Base-by-base conservation (phyloP, 23 tunicate genomes). In the Phallusia fumigata region DNA sequence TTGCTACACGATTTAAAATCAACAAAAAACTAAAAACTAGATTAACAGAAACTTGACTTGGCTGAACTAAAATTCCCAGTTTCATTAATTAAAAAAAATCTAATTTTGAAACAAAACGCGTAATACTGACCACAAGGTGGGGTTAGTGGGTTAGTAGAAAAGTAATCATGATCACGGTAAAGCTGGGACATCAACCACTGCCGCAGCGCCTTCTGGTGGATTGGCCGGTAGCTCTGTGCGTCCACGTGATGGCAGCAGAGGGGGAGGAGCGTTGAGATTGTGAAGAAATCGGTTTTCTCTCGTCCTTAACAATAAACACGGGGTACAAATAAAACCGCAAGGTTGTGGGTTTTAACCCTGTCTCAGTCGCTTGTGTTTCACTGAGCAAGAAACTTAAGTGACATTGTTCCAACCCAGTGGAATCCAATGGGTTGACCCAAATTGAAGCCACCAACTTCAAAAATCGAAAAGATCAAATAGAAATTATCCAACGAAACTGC, bases 261-360 rank as follows among this genome's bases (percentile, higher is more conserved):
- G 53, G 6, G 81, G 81, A 21, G 81, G 81, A 3, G 81, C 81
- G 36, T 77, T 77, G 6, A 35, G 58, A 77, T 77, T 77, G 36
- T 77, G 81, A 44, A 77, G 53, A 30, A 31, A 34, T 2, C 81
- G 53, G 30, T 36, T 45, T 40, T 40, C 81, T 19, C 58, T 32
- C 30, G 81, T 40, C 58, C 81, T 77, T n/a, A 35, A 15, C 58
- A 51, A 15, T 15, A 51, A 51, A 51, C 58, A 51, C 15, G 15
- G 15, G 15, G 58, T 51, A 13, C 58, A 51, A 51, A 51, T 51
- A 51, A 51, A 51, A 18, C 18, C 58, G n/a, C n/a, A n/a, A n/a
- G n/a, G n/a, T n/a, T n/a, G n/a, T n/a, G n/a, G n/a, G n/a, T n/a
- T n/a, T n/a, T n/a, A n/a, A n/a, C n/a, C n/a, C n/a, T n/a, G n/a